These are phyloP conservation scores for Conchocele bisecta DNA, from an alignment of 2,888 invertebrate genomes.

Conservation along the genomic window DNA sequence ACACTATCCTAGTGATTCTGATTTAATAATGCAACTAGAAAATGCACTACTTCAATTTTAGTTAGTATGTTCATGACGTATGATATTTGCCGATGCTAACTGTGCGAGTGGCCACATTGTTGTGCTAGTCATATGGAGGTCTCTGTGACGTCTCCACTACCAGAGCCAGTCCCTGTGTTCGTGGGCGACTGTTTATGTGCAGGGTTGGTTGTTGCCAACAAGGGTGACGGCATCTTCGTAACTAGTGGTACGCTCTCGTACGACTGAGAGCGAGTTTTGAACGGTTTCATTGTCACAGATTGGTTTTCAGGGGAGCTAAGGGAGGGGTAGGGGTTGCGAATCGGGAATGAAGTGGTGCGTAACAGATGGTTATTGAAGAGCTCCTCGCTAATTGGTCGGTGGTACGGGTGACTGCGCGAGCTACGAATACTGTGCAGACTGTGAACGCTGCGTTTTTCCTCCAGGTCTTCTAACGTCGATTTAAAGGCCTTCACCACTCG, in stretches of 20 bases:
- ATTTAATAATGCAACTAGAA: too few species aligned
- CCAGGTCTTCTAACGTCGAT: constrained; percentile 99
- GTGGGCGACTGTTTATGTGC: constrained; percentile 69
- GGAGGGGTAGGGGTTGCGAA: constrained; percentile 59
- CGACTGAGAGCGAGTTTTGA: constrained; percentile 79
- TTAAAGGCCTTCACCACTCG: constrained; percentile 99
- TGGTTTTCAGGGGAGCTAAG: constrained; percentile 66
- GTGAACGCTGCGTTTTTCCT: constrained; percentile 99
- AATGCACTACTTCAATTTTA: too few species aligned
- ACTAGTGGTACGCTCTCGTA: constrained; percentile 80
- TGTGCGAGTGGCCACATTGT: neutral
- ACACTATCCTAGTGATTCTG: too few species aligned
- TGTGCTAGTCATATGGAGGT: constrained; percentile 69
- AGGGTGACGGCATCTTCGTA: constrained; percentile 71
- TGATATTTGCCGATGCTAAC: too few species aligned
- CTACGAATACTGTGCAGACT: constrained; percentile 85
- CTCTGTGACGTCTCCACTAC: constrained; percentile 66
- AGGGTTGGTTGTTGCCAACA: constrained; percentile 71
- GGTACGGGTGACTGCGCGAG: constrained; percentile 90
- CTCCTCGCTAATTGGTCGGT: constrained; percentile 79
- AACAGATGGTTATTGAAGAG: constrained; percentile 68
- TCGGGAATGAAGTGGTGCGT: constrained; percentile 68
- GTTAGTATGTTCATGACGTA: too few species aligned
- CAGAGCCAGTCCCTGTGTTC: constrained; percentile 61
- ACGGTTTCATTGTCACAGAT: constrained; percentile 61